Base-by-base conservation (phyloP, 2,797 vertebrate genomes). In the Pangasius macronema region DNA sequence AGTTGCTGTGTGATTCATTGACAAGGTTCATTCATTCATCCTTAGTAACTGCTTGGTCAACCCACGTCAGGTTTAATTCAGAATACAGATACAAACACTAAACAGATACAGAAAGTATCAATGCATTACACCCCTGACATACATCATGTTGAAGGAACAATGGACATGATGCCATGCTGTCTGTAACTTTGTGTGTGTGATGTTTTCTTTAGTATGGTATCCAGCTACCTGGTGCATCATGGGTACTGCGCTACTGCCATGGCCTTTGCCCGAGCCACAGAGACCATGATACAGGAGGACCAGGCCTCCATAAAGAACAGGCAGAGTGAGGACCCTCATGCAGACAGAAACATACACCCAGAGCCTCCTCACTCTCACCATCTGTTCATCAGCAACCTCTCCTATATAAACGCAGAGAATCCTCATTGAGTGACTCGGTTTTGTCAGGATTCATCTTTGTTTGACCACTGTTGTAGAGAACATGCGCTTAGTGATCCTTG, bases 281-380 rank as follows among this genome's bases (percentile, higher is more conserved):
- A 99, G 93, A 99, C 97, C 89, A 95, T 96, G 89, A 98, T 99
- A 95, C 98, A 98, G 92, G 98, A 99, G 95, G 98, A 99, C 93
- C 98, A 98, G 95, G 94, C 95, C 85, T 99, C 98, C 91, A 99
- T 99, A 97, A 99, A 99, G 95, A 99, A 99, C 91, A 96, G 98
- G 94, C 98, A 99, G 96, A 98, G 98, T 96, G 92, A 96, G 94
- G 89, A 51, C 68, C 33, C 24, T 51, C 85, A 65, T 36, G 53
- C 68, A 49, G 18, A 55, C 24, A 82, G 16, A 67, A 42, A 51
- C 55, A 39, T 53, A 73, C 57, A 88, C 72, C 10, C n/a, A 67
- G 9, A 30, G 8, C 39, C 24, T n/a, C 39, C 14, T 82, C 24
- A 67, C 27, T 49, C n/a, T 46, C n/a, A 49, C 6, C 36, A 81